Evolutionary conservation across 2,797 vertebrate genomes (phyloP), one percentile per base, ranked within the genome.

Genomic region (Lycodopsis pacificus): DNA sequence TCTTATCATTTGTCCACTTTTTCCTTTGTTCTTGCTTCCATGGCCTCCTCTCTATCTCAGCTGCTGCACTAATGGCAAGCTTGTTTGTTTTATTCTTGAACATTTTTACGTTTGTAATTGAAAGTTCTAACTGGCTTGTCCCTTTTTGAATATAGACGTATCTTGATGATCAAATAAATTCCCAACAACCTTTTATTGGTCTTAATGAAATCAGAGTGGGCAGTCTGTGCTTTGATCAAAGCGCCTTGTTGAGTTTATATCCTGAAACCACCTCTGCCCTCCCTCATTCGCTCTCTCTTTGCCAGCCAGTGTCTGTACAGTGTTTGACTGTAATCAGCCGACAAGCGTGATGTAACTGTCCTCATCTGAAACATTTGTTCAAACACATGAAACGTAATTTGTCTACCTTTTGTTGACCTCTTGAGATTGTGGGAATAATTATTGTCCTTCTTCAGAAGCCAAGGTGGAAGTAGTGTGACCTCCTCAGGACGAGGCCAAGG

Each of bases 181-280:
- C 19, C 65, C 32, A 10, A 40, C 0, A 0, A 17, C 25, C 19
- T 32, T 70, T 20, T 32, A 0, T 38, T 67, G 3, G n/a, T 49
- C 65, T 59, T 66, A 56, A 58, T 77, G 32, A 67, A 73, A 73
- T 65, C 15, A 36, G 27, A 54, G 38, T 46, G 51, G 19, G 34
- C 27, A 78, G 48, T 73, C 58, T 79, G 40, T 53, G 5, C 51
- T 83, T 74, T 75, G 66, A 84, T 80, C 59, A 75, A 73, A 80
- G 51, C 2, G 0, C 27, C 58, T 65, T 73, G 46, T 59, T 62
- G 32, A 62, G 36, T 80, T 82, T 49, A 42, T 66, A 61, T 77
- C 38, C 34, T 32, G 38, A 42, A 73, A 66, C n/a, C 36, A 17
- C 76, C 63, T 56, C 30, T 77, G 46, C 40, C 51, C 58, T 53